Evolutionary conservation across 2,113 vertebrate species (phyloP), one percentile per base, ranked within the genome.

Genomic region (Melanerpes formicivorus): DNA sequence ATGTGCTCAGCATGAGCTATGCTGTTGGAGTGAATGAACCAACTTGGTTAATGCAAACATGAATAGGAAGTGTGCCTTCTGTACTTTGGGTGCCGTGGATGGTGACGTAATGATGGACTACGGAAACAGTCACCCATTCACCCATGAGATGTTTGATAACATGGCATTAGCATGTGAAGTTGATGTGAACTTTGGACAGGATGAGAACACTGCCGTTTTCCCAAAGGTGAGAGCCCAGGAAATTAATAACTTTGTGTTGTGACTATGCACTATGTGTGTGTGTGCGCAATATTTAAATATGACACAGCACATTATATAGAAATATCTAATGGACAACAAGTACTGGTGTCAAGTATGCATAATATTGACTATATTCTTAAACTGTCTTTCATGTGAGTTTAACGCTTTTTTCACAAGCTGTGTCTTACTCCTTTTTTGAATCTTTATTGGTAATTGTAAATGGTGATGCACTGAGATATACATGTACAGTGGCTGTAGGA

Each of bases 41-140:
- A 56, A 42, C 12, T 29, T 18, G 25, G 2, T 32, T 63, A 48
- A 56, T 32, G 12, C 18, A 40, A 56, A 40, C 18, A 18, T 19
- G 40, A 3, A 12, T 19, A 14, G 10, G 29, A 19, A 0, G 1
- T 32, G 16, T 37, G 6, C 34, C 52, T 75, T 75, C 42, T 6
- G 5, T 11, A 34, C 75, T 64, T 26, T 4, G 2, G 26, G 27
- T 71, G 9, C 18, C 8, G 14, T 1, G 3, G 5, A 7, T 0
- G 1, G 12, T 59, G 16, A n/a, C 27, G 6, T 21, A 46, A 71
- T 0, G 3, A 25, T 10, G 10, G 26, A 32, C 30, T 18, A 46
- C 65, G 34, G 52, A 76, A 76, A 46, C 1, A 2, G 50, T 44
- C 26, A 44, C 34, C 18, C n/a, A 4, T 58, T 71, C 44, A 59